Evolutionary conservation across 2,113 vertebrate genomes (phyloP).

Genomic region (Entomyzon cyanotis): DNA sequence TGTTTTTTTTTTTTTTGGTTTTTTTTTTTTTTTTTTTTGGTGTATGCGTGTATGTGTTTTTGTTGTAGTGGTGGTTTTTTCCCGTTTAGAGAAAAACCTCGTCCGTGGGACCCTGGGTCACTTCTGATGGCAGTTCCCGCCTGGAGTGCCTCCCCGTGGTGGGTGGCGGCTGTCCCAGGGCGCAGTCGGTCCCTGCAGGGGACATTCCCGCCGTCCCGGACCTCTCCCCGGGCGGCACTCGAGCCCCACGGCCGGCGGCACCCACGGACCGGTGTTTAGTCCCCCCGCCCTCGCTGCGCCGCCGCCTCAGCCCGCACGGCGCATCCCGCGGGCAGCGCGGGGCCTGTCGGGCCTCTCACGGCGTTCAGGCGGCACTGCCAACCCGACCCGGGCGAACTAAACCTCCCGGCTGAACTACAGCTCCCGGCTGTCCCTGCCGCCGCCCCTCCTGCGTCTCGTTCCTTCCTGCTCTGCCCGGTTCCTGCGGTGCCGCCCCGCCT

Average conservation of each 20-base stretch:
- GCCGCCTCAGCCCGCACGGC: not conserved
- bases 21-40: not conserved
- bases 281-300: not conserved
- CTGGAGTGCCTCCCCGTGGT: fast-evolving
- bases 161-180: not conserved
- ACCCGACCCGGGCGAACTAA: not conserved
- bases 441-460: fast-evolving
- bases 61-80: not conserved
- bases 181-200: fast-evolving
- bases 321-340: not conserved
- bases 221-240: fast-evolving
- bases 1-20: not conserved
- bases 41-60: not conserved
- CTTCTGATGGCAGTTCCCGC: fast-evolving
- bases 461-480: not conserved
- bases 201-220: fast-evolving
- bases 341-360: not conserved
- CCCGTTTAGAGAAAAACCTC: fast-evolving
- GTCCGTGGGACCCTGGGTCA: too few species aligned
- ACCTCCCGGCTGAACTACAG: not conserved
- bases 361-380: fast-evolving
- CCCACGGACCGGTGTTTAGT: not conserved
- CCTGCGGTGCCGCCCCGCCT: not conserved
- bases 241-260: not conserved
- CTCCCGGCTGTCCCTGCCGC: not conserved